Evolutionary conservation across 1,140 invertebrate species (phyloP), one percentile per base, ranked within the genome.

Genomic region (Drosophila mojavensis): DNA sequence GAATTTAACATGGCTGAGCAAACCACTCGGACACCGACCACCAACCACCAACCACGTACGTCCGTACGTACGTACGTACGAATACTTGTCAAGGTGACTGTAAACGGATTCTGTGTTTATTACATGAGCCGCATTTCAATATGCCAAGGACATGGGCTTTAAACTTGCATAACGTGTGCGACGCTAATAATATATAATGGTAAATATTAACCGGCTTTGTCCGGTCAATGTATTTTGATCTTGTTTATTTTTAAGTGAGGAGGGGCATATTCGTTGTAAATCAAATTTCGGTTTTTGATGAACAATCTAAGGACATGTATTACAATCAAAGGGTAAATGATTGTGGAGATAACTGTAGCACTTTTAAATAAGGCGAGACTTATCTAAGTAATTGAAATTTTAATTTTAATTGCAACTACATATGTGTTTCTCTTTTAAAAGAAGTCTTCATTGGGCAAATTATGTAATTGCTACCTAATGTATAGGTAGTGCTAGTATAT

Each of bases 1-100:
- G 71, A 74, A 74, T 74, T 74, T 74, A 65, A 62, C 71, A 74
- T 74, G 71, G 71, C 65, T 28, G 50, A 73, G 63, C 36, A 58
- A 68, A 73, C 70, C 70, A 68, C 64, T 68, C 60, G 64, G 56
- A 67, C 53, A 61, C 59, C 20, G 67, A 60, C 56, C 50, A 50
- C 51, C 54, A 39, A 39, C 70, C 50, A 68, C 20, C 20, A 3
- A 24, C 20, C 20, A 24, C 20, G 17, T 17, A 17, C 17, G 17
- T 17, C 17, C 20, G 20, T 24, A 24, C 43, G 24, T 45, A 73
- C 39, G 55, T 69, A 47, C 17, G 43, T 47, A 47, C 43, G 43
- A 47, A 69, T 60, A 62, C 65, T 58, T 69, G 71, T 69, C 71
- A 74, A 74, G 65, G 71, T 74, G 71, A 74, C 33, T 74, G 71